A percentile compares a stretch with the other conserved stretches of the same genome.
phyloP scores from a whole-genome alignment of 2,797 vertebrate genomes.

The Rhynchonycteris naso region DNA sequence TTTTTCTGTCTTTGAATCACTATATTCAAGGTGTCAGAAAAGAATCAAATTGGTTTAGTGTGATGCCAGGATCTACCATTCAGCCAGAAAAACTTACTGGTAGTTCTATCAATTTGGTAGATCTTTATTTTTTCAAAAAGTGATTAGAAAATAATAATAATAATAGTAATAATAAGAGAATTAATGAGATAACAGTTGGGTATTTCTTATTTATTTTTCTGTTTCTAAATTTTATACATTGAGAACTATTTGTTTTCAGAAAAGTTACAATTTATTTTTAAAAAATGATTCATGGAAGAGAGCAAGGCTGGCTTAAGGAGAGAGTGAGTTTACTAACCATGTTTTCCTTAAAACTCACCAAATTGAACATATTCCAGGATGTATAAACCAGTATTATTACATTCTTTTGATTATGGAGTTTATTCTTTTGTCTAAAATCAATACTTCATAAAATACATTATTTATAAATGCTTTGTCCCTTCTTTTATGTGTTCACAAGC shows the following conservation, averaged over 20 bases:
- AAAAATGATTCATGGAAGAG: background rate
- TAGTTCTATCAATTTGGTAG: background rate
- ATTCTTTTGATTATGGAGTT: background rate
- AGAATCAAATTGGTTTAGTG: background rate
- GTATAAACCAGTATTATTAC: background rate
- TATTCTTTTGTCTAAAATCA: constrained; percentile 23
- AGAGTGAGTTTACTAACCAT: background rate
- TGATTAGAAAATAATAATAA: background rate
- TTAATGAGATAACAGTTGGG: background rate
- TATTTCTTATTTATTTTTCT: background rate
- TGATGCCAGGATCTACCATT: background rate
- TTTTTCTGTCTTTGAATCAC: background rate
- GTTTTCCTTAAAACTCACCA: background rate
- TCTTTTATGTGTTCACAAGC: background rate
- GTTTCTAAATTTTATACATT: background rate
- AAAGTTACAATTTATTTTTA: constrained; percentile 25
- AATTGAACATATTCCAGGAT: background rate
- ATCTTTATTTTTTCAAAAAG: background rate
- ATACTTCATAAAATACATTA: background rate
- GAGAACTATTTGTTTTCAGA: background rate
- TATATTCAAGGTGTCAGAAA: background rate
- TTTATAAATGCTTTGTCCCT: background rate
- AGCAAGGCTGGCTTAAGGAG: background rate
- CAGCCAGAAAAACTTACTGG: background rate
- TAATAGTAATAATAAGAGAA: background rate